phyloP scores from a whole-genome alignment of 2,888 invertebrate species.

The Carcina quercana region DNA sequence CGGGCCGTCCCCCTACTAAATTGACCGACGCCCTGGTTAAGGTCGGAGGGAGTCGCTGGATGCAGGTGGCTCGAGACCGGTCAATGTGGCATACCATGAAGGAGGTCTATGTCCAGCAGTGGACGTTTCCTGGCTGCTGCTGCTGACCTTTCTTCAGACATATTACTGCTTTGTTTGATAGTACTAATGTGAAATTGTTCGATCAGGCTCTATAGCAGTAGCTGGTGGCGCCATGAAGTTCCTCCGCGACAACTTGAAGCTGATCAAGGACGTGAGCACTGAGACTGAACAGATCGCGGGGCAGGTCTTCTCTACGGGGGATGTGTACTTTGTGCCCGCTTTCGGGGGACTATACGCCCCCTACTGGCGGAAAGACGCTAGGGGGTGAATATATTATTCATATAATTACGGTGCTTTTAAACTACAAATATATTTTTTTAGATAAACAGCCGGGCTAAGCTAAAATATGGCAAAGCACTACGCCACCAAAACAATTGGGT shows the following conservation, averaged over 20 bases:
- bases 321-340: slow-evolving; percentile 98
- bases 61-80: too few species aligned
- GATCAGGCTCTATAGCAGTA: slow-evolving; percentile 86
- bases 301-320: slow-evolving; percentile 90
- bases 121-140: too few species aligned
- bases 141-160: neutral
- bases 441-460: too few species aligned
- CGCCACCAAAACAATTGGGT: too few species aligned
- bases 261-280: slow-evolving; percentile 81
- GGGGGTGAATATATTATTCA: slow-evolving; percentile 75
- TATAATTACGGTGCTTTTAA: too few species aligned
- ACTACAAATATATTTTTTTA: too few species aligned
- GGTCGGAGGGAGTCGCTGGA: too few species aligned
- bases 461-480: too few species aligned
- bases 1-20: too few species aligned
- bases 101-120: too few species aligned
- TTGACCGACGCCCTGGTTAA: neutral
- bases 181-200: too few species aligned
- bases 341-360: slow-evolving; percentile 98
- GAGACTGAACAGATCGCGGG: slow-evolving; percentile 83
- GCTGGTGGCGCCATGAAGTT: slow-evolving; percentile 95
- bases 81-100: too few species aligned
- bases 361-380: slow-evolving; percentile 97
- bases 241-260: slow-evolving; percentile 92
- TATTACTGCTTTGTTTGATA: neutral